Evolutionary conservation across 23 tunicate species (phyloP).

Genomic region (Ascidia mentula): DNA sequence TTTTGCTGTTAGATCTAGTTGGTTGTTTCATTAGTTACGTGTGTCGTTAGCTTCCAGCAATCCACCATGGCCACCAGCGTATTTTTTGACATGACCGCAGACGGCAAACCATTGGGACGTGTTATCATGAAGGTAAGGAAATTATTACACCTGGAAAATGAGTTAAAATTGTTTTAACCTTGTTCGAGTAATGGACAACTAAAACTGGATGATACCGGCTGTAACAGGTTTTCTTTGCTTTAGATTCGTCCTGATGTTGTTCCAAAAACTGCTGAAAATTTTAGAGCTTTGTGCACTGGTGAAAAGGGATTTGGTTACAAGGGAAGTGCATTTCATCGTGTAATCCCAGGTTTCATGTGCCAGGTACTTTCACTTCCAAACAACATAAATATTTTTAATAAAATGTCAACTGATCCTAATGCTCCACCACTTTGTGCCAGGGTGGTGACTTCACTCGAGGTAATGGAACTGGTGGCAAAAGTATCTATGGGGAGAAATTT

Average conservation of each 20-base stretch:
- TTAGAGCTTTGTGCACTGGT: slow-evolving; percentile 90
- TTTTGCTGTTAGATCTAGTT: too few species aligned
- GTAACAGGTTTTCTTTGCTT: too few species aligned
- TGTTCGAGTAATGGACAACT: too few species aligned
- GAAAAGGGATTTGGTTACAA: slow-evolving; percentile 93
- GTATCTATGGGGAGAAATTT: slow-evolving; percentile 94
- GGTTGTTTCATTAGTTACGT: too few species aligned
- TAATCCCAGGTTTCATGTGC: slow-evolving; percentile 97
- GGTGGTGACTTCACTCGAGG: slow-evolving; percentile 96
- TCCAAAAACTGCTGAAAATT: slow-evolving; percentile 95
- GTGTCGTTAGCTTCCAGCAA: too few species aligned
- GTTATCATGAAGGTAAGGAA: slow-evolving; percentile 35
- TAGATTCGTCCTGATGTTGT: slow-evolving; percentile 85
- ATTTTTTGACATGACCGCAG: slow-evolving; percentile 36
- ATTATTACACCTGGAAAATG: too few species aligned
- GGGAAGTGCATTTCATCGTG: slow-evolving; percentile 72
- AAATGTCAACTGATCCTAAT: too few species aligned
- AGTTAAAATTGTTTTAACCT: too few species aligned
- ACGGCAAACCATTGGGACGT: slow-evolving; percentile 28
- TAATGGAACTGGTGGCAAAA: slow-evolving; percentile 98
- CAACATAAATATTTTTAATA: too few species aligned
- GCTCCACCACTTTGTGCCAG: too few species aligned
- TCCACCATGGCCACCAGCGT: too few species aligned
- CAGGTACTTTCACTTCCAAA: too few species aligned
- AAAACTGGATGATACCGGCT: not conserved